Evolutionary conservation across 2,797 vertebrate genomes (phyloP), one percentile per base, ranked within the genome.

Genomic region (Chromis chromis): DNA sequence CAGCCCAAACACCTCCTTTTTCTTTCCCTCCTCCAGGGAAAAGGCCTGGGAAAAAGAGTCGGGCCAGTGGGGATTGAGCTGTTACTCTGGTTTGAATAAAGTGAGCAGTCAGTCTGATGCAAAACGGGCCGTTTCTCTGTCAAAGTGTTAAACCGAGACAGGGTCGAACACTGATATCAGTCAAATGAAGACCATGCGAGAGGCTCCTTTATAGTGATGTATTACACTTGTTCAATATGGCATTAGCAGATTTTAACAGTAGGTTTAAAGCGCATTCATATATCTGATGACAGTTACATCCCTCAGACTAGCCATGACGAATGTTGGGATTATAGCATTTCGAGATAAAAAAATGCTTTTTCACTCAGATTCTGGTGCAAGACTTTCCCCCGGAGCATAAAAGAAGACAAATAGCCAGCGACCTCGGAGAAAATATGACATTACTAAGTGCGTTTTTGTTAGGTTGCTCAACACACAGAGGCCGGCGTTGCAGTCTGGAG

Each of bases 1-100:
- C 89, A 74, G 63, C 61, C 79, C 53, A 50, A 54, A 90, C 86
- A 72, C 86, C 87, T 84, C 79, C 81, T 62, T 69, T 63, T 72
- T 56, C 76, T 73, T 58, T 52, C 70, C 81, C 61, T 86, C 82
- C 78, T 79, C 62, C 60, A 55, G 49, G 59, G 49, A 74, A 62
- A 70, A 78, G 48, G 60, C 68, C 74, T 85, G 84, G 88, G 87
- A 70, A 80, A 25, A 82, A 53, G 62, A 71, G 57, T 4, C 14
- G 46, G 64, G 50, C 55, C 70, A 49, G n/a, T n/a, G 68, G 42
- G 39, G 59, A 71, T 53, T 64, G 76, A 86, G 79, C 61, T 39
- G 58, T 75, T 66, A 31, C 27, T n/a, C 73, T 70, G 74, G 64
- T 75, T 76, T 61, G 78, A 86, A 75, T 78, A 65, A 78, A 86